Evolutionary conservation across 2,113 vertebrate genomes (phyloP).

Genomic region (Platanista minor): DNA sequence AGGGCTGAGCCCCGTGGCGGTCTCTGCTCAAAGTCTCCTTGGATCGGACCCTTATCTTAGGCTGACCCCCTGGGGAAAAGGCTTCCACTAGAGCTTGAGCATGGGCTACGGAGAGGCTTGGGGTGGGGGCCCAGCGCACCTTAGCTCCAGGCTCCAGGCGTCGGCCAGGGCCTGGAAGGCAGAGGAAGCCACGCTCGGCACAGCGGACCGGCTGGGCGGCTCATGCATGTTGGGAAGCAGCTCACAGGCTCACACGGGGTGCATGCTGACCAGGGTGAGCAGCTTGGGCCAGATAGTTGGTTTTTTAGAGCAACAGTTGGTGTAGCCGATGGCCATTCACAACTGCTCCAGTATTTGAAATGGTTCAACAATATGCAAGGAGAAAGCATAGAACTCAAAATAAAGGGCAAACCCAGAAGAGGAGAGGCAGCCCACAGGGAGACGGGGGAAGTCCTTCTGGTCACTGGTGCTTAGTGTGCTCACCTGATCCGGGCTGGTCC

Average conservation of each 20-base stretch:
- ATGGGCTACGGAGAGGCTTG: background rate
- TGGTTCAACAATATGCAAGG: background rate
- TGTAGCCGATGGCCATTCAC: slow-evolving; percentile 1
- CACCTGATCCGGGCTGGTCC: slow-evolving; percentile 47
- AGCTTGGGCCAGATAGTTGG: slow-evolving; percentile 78
- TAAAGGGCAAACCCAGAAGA: slow-evolving; percentile 56
- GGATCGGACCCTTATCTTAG: background rate
- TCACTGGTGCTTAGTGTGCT: slow-evolving; percentile 36
- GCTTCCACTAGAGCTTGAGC: slow-evolving; percentile 36
- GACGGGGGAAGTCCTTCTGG: slow-evolving; percentile 37
- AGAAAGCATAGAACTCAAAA: slow-evolving; percentile 20
- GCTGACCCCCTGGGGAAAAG: background rate
- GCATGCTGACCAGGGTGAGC: slow-evolving; percentile 84
- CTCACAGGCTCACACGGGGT: slow-evolving; percentile 58
- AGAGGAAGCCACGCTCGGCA: background rate
- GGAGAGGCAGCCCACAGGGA: background rate
- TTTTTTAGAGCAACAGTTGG: slow-evolving; percentile 84
- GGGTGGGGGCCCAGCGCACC: background rate
- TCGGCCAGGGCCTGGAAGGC: background rate
- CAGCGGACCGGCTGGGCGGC: slow-evolving; percentile 73
- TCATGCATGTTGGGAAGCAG: slow-evolving; percentile 80
- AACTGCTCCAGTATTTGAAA: slow-evolving; percentile 12
- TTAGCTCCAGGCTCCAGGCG: background rate
- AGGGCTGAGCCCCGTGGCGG: background rate
- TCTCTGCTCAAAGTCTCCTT: background rate